Evolutionary conservation across 2,113 vertebrate genomes (phyloP), one percentile per base, ranked within the genome.

Genomic region (Ciconia boyciana): DNA sequence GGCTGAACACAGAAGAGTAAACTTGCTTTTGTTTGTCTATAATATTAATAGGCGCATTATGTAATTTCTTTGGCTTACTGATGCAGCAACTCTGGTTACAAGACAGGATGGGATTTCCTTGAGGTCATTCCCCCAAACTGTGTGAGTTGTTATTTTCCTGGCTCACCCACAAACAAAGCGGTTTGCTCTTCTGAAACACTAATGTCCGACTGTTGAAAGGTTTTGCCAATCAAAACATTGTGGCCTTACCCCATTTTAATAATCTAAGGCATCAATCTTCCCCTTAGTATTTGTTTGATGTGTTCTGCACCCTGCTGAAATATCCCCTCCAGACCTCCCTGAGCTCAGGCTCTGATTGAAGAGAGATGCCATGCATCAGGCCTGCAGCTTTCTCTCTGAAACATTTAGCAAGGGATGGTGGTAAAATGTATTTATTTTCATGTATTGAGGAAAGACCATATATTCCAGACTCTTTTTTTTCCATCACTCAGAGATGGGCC

Each of bases 401-500:
- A 83, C 88, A 16, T 89, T 91, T 87, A 95, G 81, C 92, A 77
- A 66, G 71, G 76, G 34, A 91, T 60, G 78, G 92, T 89, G 93
- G 94, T 96, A 98, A 96, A 97, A 96, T 61, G 57, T 97, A 96
- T 95, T 95, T 92, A 95, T 96, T 97, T 97, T 96, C 93, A 84
- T 87, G 91, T 83, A 95, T 78, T 92, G 88, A 89, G 92, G 86
- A 96, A 96, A 87, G 92, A 92, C 88, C 91, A 79, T 86, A 96
- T 95, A 96, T 95, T 97, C 85, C 94, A 97, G 71, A n/a, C 83
- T 93, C 90, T 93, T 95, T 94, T 96, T 95, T 96, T 95, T 69
- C 95, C 95, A 96, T 95, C 96, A 95, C 88, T 97, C 94, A 97
- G 88, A 97, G 95, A 96, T 97, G 96, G 97, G 97, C 97, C 89